A percentile compares a stretch with the other conserved stretches of the same genome.
Conservation (phyloP, 2,888 invertebrate genomes). For the Eurytoma californica region DNA sequence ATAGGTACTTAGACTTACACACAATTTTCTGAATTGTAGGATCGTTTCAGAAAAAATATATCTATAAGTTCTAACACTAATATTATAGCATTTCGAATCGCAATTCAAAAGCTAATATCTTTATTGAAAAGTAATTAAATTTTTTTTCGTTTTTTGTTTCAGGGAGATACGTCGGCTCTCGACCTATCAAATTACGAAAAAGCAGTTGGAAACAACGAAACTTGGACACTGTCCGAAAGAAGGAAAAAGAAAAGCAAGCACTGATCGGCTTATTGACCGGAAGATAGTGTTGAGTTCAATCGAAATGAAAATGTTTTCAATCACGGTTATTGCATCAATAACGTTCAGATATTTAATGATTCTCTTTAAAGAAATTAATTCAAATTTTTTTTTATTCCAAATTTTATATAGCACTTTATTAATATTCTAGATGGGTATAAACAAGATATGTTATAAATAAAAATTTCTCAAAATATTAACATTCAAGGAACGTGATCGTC, state of each 20-base stretch:
- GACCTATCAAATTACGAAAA: constrained; percentile 97
- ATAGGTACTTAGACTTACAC: too few species aligned
- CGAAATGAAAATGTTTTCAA: background rate
- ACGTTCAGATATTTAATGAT: background rate
- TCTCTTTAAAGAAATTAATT: background rate
- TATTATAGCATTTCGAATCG: background rate
- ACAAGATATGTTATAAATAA: background rate
- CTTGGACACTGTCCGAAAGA: constrained; percentile 94
- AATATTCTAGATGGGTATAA: background rate
- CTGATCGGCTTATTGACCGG: constrained; percentile 84
- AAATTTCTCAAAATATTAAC: constrained; percentile 5
- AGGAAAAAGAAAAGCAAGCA: constrained; percentile 95
- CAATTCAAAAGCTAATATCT: background rate
- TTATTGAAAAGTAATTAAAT: background rate
- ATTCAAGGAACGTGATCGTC: background rate
- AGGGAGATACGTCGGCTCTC: constrained; percentile 98
- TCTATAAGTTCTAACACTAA: too few species aligned
- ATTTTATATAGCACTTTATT: background rate
- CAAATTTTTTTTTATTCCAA: too few species aligned
- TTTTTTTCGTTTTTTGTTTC: constrained; percentile 66
- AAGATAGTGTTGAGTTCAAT: constrained; percentile 69
- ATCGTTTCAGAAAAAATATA: too few species aligned
- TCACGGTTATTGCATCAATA: background rate
- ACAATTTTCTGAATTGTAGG: too few species aligned
- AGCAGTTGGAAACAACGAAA: constrained; percentile 97